Evolutionary conservation across 1,140 invertebrate species (phyloP), one percentile per base, ranked within the genome.

Genomic region (Globodera ellingtonae): DNA sequence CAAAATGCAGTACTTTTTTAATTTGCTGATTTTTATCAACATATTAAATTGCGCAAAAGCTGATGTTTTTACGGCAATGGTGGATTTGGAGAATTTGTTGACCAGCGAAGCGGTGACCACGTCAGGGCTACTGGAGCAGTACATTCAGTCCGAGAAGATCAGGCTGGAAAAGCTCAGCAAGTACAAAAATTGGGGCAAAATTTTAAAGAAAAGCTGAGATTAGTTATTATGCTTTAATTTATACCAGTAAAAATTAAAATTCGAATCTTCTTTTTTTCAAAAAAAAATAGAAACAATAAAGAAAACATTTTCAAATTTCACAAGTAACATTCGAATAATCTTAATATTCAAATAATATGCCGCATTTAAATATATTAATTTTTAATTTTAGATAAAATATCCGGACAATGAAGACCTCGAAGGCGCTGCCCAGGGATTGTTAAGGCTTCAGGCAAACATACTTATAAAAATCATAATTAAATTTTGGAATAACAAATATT

Each of bases 341-440:
- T 35, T 35, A 35, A 35, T 35, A 35, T 35, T 35, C 35, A 35
- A 35, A 35, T 35, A 35, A 35, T 35, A 35, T 35, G 35, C 35
- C 35, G 35, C 1, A 35, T 35, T 35, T 35, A 35, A 3, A 35
- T 35, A 35, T 35, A 35, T 52, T 65, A 59, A 18, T 6, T 24
- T 10, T 76, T 62, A 65, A 62, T 78, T 84, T 79, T 15, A 84
- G 83, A 75, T 85, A 35, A 81, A 87, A 80, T 88, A 91, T 72
- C 91, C 91, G 3, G 87, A 81, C 7, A 86, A 89, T 70, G 91
- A 92, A 80, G 96, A 98, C 91, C 91, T 98, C 67, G 94, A 93
- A 86, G 97, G 97, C 0, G 96, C 96, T 9, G 96, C 96, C 6
- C 93, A 94, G 70, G 97, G 96, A 15, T 91, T 98, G 74, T 94